Evolutionary conservation across 2,888 invertebrate genomes (phyloP).

Genomic region (Minunthozetes semirufus): DNA sequence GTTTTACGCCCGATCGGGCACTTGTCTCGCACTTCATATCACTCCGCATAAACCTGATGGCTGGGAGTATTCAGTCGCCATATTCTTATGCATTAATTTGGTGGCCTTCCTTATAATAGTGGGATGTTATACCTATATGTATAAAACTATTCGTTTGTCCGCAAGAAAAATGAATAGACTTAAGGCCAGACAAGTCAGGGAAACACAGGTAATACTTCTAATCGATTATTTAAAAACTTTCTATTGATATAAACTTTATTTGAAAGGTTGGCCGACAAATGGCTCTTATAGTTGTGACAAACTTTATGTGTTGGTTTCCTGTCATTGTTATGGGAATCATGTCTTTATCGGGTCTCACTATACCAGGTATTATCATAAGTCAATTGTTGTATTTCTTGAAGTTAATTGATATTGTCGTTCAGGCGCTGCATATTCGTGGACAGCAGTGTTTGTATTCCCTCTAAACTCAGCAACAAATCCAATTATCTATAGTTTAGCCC

Average conservation of each 20-base stretch:
- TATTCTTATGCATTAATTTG: conserved; percentile 47
- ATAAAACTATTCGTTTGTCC: conserved; percentile 43
- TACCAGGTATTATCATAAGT: conserved; percentile 26
- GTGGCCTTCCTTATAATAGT: conserved; percentile 46
- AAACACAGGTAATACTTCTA: conserved; percentile 17
- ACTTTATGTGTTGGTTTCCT: conserved; percentile 47
- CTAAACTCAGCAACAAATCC: conserved; percentile 46
- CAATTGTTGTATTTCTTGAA: neutral
- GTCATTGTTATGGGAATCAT: conserved; percentile 45
- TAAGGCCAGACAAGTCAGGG: conserved; percentile 37
- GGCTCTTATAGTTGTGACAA: conserved; percentile 45
- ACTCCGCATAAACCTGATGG: conserved; percentile 46
- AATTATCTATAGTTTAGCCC: conserved; percentile 44
- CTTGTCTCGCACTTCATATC: conserved; percentile 47
- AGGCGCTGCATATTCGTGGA: conserved; percentile 46
- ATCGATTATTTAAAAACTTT: neutral
- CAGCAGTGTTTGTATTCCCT: conserved; percentile 45
- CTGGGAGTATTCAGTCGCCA: conserved; percentile 47
- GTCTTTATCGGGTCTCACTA: conserved; percentile 43
- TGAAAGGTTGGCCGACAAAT: conserved; percentile 45
- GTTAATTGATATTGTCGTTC: neutral
- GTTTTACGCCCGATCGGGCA: conserved; percentile 46
- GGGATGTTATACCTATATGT: conserved; percentile 46
- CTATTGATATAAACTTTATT: neutral
- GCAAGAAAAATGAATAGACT: conserved; percentile 42